Conservation (phyloP, 64 coral and sea anemone genomes). For the Actinia equina region DNA sequence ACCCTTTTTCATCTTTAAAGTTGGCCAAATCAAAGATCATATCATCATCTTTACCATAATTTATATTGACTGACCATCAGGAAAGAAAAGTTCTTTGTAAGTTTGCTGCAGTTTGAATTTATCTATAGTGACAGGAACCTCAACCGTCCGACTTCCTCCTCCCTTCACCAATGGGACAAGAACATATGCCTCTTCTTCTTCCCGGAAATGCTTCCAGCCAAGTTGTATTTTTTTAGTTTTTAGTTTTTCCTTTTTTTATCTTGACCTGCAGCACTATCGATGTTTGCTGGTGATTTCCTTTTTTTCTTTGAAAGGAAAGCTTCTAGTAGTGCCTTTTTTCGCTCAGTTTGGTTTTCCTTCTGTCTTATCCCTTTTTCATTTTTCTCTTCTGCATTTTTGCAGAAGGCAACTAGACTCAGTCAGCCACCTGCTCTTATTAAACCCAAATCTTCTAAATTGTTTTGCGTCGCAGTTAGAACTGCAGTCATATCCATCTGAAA, state of each 20-base stretch:
- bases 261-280: constrained; percentile 12
- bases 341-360: neutral
- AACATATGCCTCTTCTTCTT: constrained; percentile 24
- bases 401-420: constrained; percentile 44
- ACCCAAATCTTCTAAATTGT: constrained; percentile 39
- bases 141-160: constrained; percentile 37
- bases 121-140: constrained; percentile 15
- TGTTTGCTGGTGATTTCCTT: constrained; percentile 6
- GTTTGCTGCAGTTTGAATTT: neutral
- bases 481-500: constrained; percentile 60
- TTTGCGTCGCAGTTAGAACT: constrained; percentile 42
- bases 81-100: neutral
- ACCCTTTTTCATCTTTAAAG: constrained; percentile 54
- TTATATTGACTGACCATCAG: neutral
- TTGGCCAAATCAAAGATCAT: constrained; percentile 49
- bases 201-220: constrained; percentile 53
- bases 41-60: neutral
- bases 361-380: constrained; percentile 6
- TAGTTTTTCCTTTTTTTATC: constrained; percentile 14
- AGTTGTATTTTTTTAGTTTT: constrained; percentile 49
- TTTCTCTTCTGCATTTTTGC: constrained; percentile 21
- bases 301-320: constrained; percentile 26
- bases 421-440: constrained; percentile 45
- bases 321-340: constrained; percentile 22
- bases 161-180: constrained; percentile 60